Base-by-base conservation (phyloP, 1,140 invertebrate genomes). In the Drosophila melanica region DNA sequence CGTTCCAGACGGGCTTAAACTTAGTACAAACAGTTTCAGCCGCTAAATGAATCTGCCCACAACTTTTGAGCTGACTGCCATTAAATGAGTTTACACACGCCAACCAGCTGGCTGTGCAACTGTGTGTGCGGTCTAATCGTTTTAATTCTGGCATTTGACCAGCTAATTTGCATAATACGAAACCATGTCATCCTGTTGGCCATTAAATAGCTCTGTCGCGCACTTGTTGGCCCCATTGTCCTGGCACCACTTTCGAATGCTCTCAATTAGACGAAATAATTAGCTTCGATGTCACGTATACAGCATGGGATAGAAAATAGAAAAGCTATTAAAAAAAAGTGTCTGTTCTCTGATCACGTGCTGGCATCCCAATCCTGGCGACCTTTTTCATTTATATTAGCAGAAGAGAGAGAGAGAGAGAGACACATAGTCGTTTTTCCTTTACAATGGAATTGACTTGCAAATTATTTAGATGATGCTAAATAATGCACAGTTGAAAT, bases 241-340 rank as follows among this genome's bases (percentile, higher is more conserved):
- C 10, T 20, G 18, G 4, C 7, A 4, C 37, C 44, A 7, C 18
- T 35, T 23, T 12, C 3, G 9, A 35, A 4, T 45, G 39, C 47
- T 11, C 41, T 33, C 48, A 48, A 23, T 58, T 42, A 42, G 37
- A 37, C 27, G 14, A 18, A 57, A 64, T 65, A 66, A 72, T 72
- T 72, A 58, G 54, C 54, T 57, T 66, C 41, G 27, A 47, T 70
- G 60, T 54, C 68, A 75, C 60, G 55, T 60, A 60, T 39, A 51
- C 30, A 16, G 10, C 12, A n/a, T 27, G 30, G 16, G 50, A 35
- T 23, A 23, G 2, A 3, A 23, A 23, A 23, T 23, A 23, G 20
- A 41, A 57, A 14, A 58, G 39, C 65, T 58, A 35, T 8, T n/a
- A n/a, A 47, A 59, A 14, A n/a, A 23, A 23, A 23, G 20, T 23